Evolutionary conservation across 2,888 invertebrate genomes (phyloP), one percentile per base, ranked within the genome.

Genomic region (Agonopterix alstromeriana): DNA sequence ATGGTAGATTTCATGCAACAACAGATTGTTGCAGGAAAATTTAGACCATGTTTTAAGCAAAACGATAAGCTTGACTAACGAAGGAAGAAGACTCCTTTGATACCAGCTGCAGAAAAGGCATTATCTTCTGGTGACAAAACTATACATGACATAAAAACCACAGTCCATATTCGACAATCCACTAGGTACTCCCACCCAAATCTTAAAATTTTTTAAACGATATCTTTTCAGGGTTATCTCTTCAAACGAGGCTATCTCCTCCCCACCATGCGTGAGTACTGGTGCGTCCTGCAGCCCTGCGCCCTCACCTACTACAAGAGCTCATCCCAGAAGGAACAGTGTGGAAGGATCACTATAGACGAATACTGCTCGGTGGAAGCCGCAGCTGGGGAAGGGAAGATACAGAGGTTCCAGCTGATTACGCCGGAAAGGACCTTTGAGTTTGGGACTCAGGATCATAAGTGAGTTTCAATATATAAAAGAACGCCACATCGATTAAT

Each of bases 271-370:
- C 90, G 93, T 10, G 95, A 95, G 59, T 93, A 94, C 70, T 95
- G 94, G 94, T 94, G 95, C 67, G 94, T 95, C 0, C 82, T 96
- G 1, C 92, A 93, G 50, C 94, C 95, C 0, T 92, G 92, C 35
- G 92, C 93, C 46, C 85, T 95, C 42, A 90, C 91, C 0, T 95
- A 95, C 74, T 95, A 92, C 77, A 94, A 94, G 73, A 92, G 91
- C 58, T 91, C 92, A 0, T 92, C 92, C 0, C 87, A 87, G 52
- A 93, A 91, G 63, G 93, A 94, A 12, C 88, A 91, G 44, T 93
- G 93, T 51, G 95, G 95, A 0, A 82, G 91, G 12, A 91, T 95
- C 48, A 60, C 81, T 1, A 88, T 95, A 17, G 93, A 93, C 60
- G 86, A 90, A 35, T 92, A 92, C 67, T 93, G 92, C 62, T 91